These are phyloP conservation scores for Metalampra italica DNA, from an alignment of 2,888 invertebrate genomes.

Conservation along the genomic window DNA sequence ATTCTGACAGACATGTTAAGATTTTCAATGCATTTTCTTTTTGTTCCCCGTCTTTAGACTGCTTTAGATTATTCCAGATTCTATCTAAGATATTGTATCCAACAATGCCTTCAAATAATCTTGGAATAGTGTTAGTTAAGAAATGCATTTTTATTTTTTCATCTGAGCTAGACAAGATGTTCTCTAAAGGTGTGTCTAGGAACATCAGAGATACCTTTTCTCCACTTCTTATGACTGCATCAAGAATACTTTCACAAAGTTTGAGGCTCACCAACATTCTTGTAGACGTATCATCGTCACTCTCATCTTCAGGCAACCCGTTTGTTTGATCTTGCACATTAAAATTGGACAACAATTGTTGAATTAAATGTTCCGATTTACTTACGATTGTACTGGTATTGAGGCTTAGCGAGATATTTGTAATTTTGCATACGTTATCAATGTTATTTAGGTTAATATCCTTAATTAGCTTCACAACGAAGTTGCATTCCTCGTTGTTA, in stretches of 20 bases:
- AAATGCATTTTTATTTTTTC: constrained; percentile 51
- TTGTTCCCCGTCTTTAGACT: constrained; percentile 20
- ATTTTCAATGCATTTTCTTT: constrained; percentile 39
- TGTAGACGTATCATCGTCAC: constrained; percentile 11
- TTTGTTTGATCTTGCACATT: constrained; percentile 19
- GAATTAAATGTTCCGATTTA: constrained; percentile 65
- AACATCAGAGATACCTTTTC: constrained; percentile 41
- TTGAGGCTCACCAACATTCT: constrained; percentile 36
- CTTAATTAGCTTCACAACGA: constrained; percentile 45
- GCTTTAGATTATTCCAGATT: constrained; percentile 50
- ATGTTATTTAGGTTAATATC: constrained; percentile 36
- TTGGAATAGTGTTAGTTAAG: constrained; percentile 51
- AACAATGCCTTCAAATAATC: constrained; percentile 37
- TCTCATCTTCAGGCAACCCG: background rate
- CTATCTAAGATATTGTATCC: constrained; percentile 55
- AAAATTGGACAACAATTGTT: constrained; percentile 52
- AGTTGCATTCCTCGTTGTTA: constrained; percentile 51
- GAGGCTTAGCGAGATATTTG: constrained; percentile 42
- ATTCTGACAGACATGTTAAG: constrained; percentile 55
- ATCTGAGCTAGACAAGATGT: constrained; percentile 37
- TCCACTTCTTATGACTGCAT: constrained; percentile 35
- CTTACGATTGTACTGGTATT: constrained; percentile 39
- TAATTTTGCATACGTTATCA: constrained; percentile 48
- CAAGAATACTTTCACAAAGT: constrained; percentile 49
- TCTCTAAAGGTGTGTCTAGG: constrained; percentile 47